phyloP scores from a whole-genome alignment of 2,888 invertebrate species.

The Heliconius hortense region DNA sequence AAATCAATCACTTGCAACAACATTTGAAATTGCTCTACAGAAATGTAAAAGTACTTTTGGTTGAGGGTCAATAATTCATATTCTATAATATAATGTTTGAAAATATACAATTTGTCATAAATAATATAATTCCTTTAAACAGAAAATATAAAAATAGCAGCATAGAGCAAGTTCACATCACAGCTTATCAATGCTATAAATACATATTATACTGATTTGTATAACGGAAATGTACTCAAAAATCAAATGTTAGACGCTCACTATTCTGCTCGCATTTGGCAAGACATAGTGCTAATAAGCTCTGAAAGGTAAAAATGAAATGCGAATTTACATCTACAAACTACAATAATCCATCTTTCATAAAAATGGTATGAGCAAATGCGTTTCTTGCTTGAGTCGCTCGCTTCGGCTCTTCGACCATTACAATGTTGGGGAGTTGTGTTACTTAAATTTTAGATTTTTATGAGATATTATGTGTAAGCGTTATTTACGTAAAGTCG shows the following conservation, averaged over 20 bases:
- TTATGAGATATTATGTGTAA: not conserved
- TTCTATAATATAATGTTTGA: not conserved
- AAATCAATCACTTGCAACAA: not conserved
- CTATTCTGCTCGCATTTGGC: conserved; percentile 6
- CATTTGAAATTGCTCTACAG: not conserved
- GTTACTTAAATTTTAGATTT: too few species aligned
- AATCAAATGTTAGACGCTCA: conserved; percentile 2
- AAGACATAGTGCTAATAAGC: conserved; percentile 18
- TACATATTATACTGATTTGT: not conserved
- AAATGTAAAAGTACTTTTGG: not conserved
- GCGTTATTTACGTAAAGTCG: too few species aligned
- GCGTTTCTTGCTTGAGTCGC: conserved; percentile 7
- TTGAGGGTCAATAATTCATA: not conserved
- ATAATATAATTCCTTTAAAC: not conserved
- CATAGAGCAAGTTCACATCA: not conserved
- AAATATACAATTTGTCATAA: conserved; percentile 3
- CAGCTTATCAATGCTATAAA: not conserved
- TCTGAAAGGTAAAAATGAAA: conserved; percentile 22
- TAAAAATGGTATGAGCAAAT: conserved; percentile 36
- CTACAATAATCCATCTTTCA: conserved; percentile 24
- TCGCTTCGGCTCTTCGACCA: not conserved
- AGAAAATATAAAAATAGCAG: not conserved
- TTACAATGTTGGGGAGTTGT: too few species aligned
- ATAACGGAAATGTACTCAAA: not conserved
- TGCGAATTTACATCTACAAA: conserved; percentile 31